phyloP scores from a whole-genome alignment of 2,113 vertebrate genomes.

The Pollimyrus isidori region DNA sequence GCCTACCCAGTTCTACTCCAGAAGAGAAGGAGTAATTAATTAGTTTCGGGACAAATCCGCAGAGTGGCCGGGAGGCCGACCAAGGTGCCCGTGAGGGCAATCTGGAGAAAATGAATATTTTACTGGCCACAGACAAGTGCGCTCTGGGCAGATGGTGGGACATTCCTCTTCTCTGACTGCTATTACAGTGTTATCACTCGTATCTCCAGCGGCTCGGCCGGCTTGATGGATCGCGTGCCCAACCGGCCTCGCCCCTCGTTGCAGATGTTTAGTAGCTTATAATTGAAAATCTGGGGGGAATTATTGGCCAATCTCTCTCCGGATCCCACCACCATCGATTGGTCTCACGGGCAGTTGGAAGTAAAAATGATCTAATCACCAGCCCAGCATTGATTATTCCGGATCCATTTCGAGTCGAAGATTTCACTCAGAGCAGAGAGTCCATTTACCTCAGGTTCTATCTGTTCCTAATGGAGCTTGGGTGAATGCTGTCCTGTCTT shows the following conservation, averaged over 20 bases:
- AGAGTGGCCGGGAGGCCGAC: background rate
- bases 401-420: conserved; percentile 27
- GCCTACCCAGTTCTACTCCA: background rate
- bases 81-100: conserved; percentile 17
- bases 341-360: conserved; percentile 26
- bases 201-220: conserved; percentile 29
- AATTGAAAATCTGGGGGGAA: conserved; percentile 47
- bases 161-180: conserved; percentile 39
- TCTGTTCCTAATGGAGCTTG: background rate
- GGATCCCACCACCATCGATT: conserved; percentile 38
- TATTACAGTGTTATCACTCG: conserved; percentile 37
- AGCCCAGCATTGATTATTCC: conserved; percentile 36
- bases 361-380: conserved; percentile 40
- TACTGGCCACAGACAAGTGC: conserved; percentile 16
- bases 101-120: conserved; percentile 13
- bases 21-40: conserved; percentile 21
- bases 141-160: conserved; percentile 24
- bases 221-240: conserved; percentile 41
- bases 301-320: conserved; percentile 44
- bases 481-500: background rate
- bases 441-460: background rate
- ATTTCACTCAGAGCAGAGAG: conserved; percentile 6
- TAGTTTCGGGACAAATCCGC: conserved; percentile 23
- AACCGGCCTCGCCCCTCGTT: conserved; percentile 29
- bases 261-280: conserved; percentile 51